Conservation (phyloP, 92 coral and sea anemone genomes). For the Hydrozoanthus gracilis region DNA sequence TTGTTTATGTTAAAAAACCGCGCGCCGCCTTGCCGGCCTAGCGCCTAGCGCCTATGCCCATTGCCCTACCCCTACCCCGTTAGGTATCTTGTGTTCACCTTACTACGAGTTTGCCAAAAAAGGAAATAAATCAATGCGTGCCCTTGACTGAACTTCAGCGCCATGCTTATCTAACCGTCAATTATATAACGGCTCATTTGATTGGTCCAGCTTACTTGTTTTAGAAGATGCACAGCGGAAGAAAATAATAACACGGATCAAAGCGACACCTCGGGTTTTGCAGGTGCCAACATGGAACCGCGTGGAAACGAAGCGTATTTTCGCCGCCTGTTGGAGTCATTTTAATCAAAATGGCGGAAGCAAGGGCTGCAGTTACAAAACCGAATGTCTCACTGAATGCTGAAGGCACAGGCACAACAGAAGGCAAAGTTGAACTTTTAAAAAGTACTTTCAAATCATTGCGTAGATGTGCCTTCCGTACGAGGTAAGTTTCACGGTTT, state of each 20-base stretch:
- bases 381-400: slow-evolving; percentile 90
- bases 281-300: neutral
- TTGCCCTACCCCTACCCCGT: too few relatives aligned
- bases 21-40: too few relatives aligned
- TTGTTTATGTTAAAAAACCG: too few relatives aligned
- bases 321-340: too few relatives aligned
- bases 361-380: slow-evolving; percentile 95
- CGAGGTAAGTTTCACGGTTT: slow-evolving; percentile 67
- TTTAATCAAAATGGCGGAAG: slow-evolving; percentile 88
- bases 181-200: neutral
- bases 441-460: slow-evolving; percentile 85
- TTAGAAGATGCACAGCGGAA: slow-evolving; percentile 15
- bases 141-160: slow-evolving; percentile 37
- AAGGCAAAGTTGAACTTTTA: slow-evolving; percentile 92
- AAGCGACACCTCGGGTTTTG: neutral
- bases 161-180: neutral
- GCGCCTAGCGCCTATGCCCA: too few relatives aligned
- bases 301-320: too few relatives aligned
- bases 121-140: neutral
- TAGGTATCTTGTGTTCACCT: too few relatives aligned
- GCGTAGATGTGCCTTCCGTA: slow-evolving; percentile 91
- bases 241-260: neutral
- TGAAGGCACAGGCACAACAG: slow-evolving; percentile 94
- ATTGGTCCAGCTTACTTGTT: slow-evolving; percentile 27
- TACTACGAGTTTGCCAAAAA: too few relatives aligned